Evolutionary conservation across 2,888 invertebrate genomes (phyloP).

Genomic region (Aphodius granarius): DNA sequence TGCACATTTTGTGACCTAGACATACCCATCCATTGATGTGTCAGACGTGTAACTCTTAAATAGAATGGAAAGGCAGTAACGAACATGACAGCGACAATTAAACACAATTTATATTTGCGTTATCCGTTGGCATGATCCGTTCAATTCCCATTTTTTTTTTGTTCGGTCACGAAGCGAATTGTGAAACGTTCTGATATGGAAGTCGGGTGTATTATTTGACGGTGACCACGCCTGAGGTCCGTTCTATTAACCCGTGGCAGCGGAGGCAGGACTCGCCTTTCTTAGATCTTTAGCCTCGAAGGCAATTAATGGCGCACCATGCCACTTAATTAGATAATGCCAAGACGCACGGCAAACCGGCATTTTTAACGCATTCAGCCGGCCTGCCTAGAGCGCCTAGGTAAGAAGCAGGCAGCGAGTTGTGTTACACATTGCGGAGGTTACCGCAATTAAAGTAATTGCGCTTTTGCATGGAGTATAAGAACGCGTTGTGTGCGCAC

Average conservation of each 20-base stretch:
- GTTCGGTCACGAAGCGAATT: background rate
- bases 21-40: background rate
- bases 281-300: slow-evolving; percentile 15
- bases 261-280: slow-evolving; percentile 13
- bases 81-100: background rate
- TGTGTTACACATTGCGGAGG: slow-evolving; percentile 17
- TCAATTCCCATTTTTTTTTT: background rate
- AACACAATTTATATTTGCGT: background rate
- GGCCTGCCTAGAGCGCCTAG: too few species aligned
- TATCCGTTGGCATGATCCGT: background rate
- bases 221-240: background rate
- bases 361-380: slow-evolving; percentile 18
- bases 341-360: slow-evolving; percentile 12
- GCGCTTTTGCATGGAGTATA: slow-evolving; percentile 8
- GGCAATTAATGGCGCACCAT: slow-evolving; percentile 20
- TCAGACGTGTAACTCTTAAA: background rate
- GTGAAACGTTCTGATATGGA: background rate
- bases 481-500: background rate
- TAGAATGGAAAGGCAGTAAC: background rate
- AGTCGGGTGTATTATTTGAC: background rate
- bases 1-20: background rate
- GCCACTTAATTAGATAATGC: slow-evolving; percentile 24
- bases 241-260: slow-evolving; percentile 20
- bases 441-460: slow-evolving; percentile 23
- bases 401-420: background rate